Evolutionary conservation across 2,797 vertebrate genomes (phyloP).

Genomic region (Galago senegalensis): DNA sequence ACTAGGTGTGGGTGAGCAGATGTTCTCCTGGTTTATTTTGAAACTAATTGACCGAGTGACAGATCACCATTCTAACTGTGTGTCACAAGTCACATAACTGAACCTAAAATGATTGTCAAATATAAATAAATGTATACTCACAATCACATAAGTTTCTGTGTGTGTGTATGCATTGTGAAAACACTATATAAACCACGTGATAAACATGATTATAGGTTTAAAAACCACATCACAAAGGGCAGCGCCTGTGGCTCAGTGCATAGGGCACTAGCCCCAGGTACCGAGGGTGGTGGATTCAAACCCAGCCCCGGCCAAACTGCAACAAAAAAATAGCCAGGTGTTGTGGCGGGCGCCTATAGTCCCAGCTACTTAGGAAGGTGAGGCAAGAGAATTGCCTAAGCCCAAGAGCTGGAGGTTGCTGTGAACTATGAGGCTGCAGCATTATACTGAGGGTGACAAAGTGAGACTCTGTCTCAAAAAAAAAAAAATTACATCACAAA

Average conservation of each 20-base stretch:
- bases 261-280: too few species aligned
- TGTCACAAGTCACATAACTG: slow-evolving; percentile 20
- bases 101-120: slow-evolving; percentile 29
- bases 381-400: too few species aligned
- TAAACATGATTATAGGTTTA: slow-evolving; percentile 24
- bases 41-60: slow-evolving; percentile 56
- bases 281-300: too few species aligned
- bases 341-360: too few species aligned
- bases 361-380: too few species aligned
- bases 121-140: background rate
- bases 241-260: too few species aligned
- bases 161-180: background rate
- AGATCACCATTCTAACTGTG: slow-evolving; percentile 2
- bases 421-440: too few species aligned
- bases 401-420: too few species aligned
- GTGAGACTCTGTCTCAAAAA: too few species aligned
- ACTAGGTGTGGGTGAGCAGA: slow-evolving; percentile 26
- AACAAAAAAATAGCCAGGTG: too few species aligned
- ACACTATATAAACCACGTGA: background rate
- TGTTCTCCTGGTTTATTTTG: slow-evolving; percentile 59
- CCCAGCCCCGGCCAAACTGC: too few species aligned
- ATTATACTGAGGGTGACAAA: too few species aligned
- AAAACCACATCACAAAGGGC: background rate
- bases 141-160: background rate
- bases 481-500: background rate